A percentile compares a stretch with the other conserved stretches of the same genome.
These are phyloP conservation scores for Perizoma affinitatum DNA, from an alignment of 2,888 invertebrate genomes.

Conservation along the genomic window DNA sequence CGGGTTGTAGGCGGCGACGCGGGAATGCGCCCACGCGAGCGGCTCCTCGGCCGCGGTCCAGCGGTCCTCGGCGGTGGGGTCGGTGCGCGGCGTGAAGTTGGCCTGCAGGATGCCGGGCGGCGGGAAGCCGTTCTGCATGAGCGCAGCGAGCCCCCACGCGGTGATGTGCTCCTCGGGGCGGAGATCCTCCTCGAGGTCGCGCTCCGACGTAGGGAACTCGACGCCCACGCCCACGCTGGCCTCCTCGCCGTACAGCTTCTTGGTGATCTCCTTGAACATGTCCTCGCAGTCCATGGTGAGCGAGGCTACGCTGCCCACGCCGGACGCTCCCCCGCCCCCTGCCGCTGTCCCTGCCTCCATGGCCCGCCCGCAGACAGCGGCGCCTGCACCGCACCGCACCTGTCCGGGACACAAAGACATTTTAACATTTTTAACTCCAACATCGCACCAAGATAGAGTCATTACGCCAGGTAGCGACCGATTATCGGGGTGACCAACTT, in stretches of 20 bases:
- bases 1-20: constrained; percentile 91
- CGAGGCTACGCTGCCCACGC: constrained; percentile 75
- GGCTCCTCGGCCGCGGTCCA: constrained; percentile 90
- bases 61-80: constrained; percentile 78
- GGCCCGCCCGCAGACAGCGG: constrained; percentile 40
- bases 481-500: too few species aligned
- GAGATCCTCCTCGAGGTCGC: constrained; percentile 81
- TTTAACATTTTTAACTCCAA: too few species aligned
- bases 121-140: constrained; percentile 90
- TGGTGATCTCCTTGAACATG: constrained; percentile 96
- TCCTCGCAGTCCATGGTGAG: constrained; percentile 90
- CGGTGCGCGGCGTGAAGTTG: constrained; percentile 81
- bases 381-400: too few species aligned
- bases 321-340: constrained; percentile 69
- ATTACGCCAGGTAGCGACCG: too few species aligned
- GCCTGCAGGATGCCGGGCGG: constrained; percentile 86
- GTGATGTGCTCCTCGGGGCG: constrained; percentile 89
- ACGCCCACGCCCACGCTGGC: constrained; percentile 70
- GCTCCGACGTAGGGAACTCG: constrained; percentile 76
- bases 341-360: constrained; percentile 81
- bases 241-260: constrained; percentile 95
- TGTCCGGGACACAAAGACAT: too few species aligned
- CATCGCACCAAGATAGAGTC: too few species aligned
- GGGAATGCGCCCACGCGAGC: constrained; percentile 90
- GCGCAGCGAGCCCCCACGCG: constrained; percentile 89